Conservation (phyloP, 2,113 vertebrate genomes). For the Tricholaema leucomelas region DNA sequence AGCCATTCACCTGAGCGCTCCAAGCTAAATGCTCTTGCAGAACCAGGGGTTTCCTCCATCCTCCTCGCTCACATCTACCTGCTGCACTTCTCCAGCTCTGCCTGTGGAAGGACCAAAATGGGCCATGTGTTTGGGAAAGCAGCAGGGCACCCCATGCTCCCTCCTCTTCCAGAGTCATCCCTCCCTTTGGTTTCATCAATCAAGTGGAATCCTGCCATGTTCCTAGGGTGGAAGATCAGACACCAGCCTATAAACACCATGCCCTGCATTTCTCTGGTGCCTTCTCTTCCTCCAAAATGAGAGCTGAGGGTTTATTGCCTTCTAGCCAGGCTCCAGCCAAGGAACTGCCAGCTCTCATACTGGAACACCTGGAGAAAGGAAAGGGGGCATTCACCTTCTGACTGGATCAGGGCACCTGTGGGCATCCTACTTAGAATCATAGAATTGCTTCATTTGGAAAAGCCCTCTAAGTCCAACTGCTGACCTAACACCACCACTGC, state of each 20-base stretch:
- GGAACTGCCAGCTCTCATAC: not conserved
- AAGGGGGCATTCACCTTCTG: not conserved
- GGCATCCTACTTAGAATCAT: not conserved
- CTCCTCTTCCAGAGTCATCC: not conserved
- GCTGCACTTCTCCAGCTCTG: not conserved
- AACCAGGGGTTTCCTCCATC: not conserved
- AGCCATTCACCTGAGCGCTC: accelerated
- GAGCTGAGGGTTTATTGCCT: accelerated
- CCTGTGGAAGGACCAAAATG: not conserved
- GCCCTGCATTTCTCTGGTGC: not conserved
- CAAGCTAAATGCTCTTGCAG: not conserved
- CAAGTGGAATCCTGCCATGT: accelerated
- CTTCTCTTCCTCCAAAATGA: not conserved
- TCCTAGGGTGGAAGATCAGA: accelerated
- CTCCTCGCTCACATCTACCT: not conserved
- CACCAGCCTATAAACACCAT: not conserved
- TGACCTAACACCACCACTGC: too few species aligned
- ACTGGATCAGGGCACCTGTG: not conserved
- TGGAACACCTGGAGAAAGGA: not conserved
- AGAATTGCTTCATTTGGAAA: too few species aligned
- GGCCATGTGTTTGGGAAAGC: not conserved
- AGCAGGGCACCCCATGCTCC: not conserved
- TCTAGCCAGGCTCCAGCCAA: not conserved
- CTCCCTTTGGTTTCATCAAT: accelerated
- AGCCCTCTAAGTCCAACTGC: too few species aligned